phyloP scores from a whole-genome alignment of 2,113 vertebrate genomes.

The Crotophaga sulcirostris region DNA sequence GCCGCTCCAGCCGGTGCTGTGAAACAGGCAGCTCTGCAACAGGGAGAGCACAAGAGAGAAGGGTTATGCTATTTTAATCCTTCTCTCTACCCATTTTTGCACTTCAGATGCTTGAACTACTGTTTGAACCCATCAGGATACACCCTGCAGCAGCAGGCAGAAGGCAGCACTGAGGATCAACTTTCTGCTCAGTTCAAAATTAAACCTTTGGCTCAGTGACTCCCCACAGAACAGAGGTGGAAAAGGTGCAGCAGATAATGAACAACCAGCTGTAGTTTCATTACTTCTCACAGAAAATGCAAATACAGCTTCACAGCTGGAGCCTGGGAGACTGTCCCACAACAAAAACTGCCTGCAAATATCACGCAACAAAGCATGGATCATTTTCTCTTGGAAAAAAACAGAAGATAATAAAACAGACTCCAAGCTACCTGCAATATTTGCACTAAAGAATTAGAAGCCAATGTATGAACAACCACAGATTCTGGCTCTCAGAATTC shows the following conservation, averaged over 20 bases:
- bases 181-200: background rate
- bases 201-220: background rate
- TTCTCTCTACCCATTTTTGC: background rate
- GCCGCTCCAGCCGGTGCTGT: slow-evolving; percentile 55
- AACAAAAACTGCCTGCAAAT: background rate
- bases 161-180: background rate
- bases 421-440: background rate
- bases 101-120: background rate
- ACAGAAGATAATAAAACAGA: background rate
- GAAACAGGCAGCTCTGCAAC: slow-evolving; percentile 11
- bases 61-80: background rate
- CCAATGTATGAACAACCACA: background rate
- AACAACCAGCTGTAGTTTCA: background rate
- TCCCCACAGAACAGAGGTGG: background rate
- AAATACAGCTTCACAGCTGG: background rate
- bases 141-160: background rate
- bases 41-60: background rate
- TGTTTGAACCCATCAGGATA: background rate
- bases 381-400: background rate
- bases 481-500: background rate
- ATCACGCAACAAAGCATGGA: background rate
- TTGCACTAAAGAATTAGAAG: background rate
- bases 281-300: background rate
- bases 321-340: background rate
- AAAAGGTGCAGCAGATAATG: background rate